phyloP scores from a whole-genome alignment of 2,888 invertebrate genomes.

The Lymantria monacha region DNA sequence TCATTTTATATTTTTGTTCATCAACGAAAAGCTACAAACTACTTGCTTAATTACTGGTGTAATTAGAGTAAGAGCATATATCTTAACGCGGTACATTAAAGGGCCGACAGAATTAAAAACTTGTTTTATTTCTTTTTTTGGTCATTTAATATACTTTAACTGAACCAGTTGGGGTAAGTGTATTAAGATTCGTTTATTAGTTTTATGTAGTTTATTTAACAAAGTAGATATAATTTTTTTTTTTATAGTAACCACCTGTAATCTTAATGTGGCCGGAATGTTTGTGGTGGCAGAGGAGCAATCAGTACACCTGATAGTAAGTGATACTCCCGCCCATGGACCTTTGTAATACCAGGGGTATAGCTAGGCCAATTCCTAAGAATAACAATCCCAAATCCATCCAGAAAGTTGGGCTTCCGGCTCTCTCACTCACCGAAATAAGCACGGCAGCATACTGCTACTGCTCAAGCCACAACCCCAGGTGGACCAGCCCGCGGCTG shows the following conservation, averaged over 20 bases:
- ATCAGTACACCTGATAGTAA: no score
- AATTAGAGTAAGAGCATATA: conserved; percentile 23
- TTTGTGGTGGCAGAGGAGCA: no score
- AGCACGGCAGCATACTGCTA: no score
- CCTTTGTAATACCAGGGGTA: no score
- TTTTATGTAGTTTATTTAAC: neutral
- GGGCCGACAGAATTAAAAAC: conserved; percentile 11
- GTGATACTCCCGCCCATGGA: no score
- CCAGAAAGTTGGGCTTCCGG: no score
- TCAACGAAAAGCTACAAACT: conserved; percentile 19
- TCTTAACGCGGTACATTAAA: conserved; percentile 21
- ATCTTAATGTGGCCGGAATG: no score
- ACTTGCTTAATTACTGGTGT: conserved; percentile 25
- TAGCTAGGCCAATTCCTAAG: no score
- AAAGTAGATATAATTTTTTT: neutral
- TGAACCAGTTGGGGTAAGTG: neutral
- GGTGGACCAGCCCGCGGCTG: no score
- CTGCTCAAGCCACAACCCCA: no score
- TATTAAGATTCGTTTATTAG: neutral
- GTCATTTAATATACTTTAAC: neutral
- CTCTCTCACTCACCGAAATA: no score
- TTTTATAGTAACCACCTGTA: neutral
- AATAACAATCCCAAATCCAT: no score
- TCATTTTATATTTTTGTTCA: conserved; percentile 18
- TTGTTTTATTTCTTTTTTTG: conserved; percentile 5